These are phyloP conservation scores for Mobula birostris DNA, from an alignment of 2,113 vertebrate genomes.

Conservation along the genomic window DNA sequence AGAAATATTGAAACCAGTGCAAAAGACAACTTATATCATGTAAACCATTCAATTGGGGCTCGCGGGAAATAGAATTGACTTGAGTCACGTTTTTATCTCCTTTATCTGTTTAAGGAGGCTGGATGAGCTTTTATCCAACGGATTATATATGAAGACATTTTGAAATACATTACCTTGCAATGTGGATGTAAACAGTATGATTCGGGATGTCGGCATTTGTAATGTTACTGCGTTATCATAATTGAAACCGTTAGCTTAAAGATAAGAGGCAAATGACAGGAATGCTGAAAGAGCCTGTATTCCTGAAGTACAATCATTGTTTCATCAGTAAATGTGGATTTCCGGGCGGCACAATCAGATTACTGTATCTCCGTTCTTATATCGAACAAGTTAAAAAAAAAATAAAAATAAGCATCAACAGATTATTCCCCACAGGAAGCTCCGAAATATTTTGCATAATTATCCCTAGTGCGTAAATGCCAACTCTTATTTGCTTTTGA, in stretches of 20 bases:
- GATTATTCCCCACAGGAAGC: constrained; percentile 59
- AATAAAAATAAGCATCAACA: constrained; percentile 53
- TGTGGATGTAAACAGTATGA: constrained; percentile 1
- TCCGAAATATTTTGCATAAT: constrained; percentile 54
- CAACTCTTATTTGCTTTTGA: constrained; percentile 55
- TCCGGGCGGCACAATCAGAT: not conserved
- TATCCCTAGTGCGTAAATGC: constrained; percentile 50
- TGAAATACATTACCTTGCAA: not conserved
- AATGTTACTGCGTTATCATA: not conserved
- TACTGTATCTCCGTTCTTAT: not conserved
- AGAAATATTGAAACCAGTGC: not conserved
- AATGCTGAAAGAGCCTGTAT: not conserved
- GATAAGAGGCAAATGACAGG: not conserved
- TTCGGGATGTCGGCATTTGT: not conserved
- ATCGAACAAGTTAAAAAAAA: not conserved
- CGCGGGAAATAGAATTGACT: not conserved
- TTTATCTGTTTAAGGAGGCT: not conserved
- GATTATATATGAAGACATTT: not conserved
- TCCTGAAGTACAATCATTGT: not conserved
- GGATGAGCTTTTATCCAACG: constrained; percentile 14
- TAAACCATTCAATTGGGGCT: too few species aligned
- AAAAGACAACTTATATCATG: not conserved
- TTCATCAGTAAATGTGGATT: not conserved
- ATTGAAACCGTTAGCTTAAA: not conserved
- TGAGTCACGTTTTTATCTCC: not conserved